These are phyloP conservation scores for Acrobasis consociella DNA, from an alignment of 2,888 invertebrate genomes.

Conservation along the genomic window DNA sequence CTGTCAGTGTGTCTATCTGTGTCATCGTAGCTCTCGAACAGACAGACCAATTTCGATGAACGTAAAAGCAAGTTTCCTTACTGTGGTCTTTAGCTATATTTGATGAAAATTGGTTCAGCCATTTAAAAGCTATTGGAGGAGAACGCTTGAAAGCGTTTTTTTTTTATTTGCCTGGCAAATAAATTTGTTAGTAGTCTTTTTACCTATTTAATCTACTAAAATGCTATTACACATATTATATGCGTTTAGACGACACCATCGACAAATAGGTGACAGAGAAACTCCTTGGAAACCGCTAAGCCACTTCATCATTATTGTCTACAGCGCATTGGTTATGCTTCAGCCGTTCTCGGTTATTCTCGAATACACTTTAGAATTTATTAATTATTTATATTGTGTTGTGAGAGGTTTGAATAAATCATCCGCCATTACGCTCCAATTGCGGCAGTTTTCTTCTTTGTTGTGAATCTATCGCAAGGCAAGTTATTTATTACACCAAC, in stretches of 20 bases:
- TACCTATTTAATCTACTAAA: no score
- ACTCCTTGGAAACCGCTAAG: neutral
- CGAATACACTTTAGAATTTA: constrained; percentile 20
- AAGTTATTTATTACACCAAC: no score
- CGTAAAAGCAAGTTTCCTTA: no score
- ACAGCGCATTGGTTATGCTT: constrained; percentile 12
- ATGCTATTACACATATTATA: neutral
- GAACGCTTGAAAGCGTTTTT: no score
- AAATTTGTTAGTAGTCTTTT: no score
- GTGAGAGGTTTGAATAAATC: constrained; percentile 22
- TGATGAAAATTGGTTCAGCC: no score
- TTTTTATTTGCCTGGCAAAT: no score
- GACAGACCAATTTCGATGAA: no score
- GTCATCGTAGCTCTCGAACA: no score
- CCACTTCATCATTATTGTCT: constrained; percentile 2
- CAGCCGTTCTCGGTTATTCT: constrained; percentile 2
- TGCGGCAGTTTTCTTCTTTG: constrained; percentile 15
- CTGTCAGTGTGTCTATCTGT: no score
- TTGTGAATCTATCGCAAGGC: neutral
- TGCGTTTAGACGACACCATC: neutral
- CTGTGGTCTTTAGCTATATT: no score
- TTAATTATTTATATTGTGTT: constrained; percentile 28
- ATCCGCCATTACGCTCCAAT: constrained; percentile 20
- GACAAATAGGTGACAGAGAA: neutral
- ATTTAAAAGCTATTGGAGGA: no score